phyloP scores from a whole-genome alignment of 2,797 vertebrate species.

The Otolemur crassicaudatus region DNA sequence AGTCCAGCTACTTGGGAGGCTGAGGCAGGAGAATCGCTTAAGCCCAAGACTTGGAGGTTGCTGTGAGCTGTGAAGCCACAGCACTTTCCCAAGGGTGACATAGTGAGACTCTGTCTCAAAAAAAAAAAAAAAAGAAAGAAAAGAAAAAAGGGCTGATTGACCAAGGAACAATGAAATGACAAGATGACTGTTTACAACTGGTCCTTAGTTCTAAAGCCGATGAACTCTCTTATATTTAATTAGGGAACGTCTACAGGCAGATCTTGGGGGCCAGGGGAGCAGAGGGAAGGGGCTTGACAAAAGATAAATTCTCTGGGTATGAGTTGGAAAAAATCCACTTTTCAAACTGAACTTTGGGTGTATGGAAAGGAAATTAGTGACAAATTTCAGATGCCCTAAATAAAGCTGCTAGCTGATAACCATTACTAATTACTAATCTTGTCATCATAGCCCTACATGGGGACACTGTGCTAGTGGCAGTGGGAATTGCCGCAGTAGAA shows the following conservation, averaged over 20 bases:
- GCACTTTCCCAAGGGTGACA: too few species aligned
- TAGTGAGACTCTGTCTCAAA: too few species aligned
- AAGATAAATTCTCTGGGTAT: background rate
- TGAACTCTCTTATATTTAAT: background rate
- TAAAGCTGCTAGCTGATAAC: constrained; percentile 26
- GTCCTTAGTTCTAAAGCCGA: background rate
- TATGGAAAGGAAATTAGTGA: background rate
- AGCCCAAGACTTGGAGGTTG: too few species aligned
- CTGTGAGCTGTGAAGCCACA: too few species aligned
- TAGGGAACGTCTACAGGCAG: background rate
- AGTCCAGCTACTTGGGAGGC: too few species aligned
- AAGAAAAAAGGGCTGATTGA: background rate
- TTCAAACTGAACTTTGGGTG: background rate
- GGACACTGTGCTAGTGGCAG: background rate
- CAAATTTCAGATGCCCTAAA: constrained; percentile 12
- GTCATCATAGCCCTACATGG: background rate
- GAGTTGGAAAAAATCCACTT: background rate
- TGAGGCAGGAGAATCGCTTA: too few species aligned
- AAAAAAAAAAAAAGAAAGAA: too few species aligned
- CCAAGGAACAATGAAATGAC: background rate
- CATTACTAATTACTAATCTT: background rate
- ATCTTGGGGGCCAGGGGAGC: background rate
- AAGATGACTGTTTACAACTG: background rate
- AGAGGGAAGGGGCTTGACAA: background rate
- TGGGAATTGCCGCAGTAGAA: background rate